Evolutionary conservation across 2,113 vertebrate genomes (phyloP).

Genomic region (Loxodonta africana): DNA sequence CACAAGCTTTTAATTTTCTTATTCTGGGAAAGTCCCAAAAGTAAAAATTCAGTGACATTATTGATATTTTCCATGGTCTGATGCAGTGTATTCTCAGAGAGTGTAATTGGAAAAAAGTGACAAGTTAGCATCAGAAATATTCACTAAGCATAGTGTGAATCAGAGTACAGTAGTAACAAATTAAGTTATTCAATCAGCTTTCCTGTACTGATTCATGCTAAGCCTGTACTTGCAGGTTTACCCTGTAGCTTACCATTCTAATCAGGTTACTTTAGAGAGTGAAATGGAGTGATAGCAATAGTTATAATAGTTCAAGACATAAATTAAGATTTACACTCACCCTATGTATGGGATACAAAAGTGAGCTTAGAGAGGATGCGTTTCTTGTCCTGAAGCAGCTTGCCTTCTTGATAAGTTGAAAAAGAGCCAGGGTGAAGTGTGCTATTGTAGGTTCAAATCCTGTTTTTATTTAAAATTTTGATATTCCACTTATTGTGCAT

Average conservation of each 20-base stretch:
- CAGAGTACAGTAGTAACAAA: background rate
- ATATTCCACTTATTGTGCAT: background rate
- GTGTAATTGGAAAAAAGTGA: background rate
- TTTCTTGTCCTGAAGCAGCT: background rate
- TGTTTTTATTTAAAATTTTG: background rate
- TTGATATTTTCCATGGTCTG: conserved; percentile 36
- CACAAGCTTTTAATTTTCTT: conserved; percentile 60
- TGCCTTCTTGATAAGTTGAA: background rate
- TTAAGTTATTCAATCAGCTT: background rate
- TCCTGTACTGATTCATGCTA: background rate
- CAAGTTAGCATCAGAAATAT: background rate
- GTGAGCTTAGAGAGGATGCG: background rate
- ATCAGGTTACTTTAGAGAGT: background rate
- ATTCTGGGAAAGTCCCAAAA: conserved; percentile 73
- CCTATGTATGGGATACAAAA: background rate
- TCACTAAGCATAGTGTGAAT: background rate
- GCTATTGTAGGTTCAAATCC: too few species aligned
- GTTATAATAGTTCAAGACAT: background rate
- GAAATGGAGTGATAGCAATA: background rate
- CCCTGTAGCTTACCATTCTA: background rate
- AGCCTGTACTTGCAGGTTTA: background rate
- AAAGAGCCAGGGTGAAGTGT: background rate
- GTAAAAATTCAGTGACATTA: conserved; percentile 69
- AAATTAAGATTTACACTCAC: background rate
- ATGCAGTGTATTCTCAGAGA: background rate